phyloP scores from a whole-genome alignment of 2,888 invertebrate species.

The Abrostola tripartita region DNA sequence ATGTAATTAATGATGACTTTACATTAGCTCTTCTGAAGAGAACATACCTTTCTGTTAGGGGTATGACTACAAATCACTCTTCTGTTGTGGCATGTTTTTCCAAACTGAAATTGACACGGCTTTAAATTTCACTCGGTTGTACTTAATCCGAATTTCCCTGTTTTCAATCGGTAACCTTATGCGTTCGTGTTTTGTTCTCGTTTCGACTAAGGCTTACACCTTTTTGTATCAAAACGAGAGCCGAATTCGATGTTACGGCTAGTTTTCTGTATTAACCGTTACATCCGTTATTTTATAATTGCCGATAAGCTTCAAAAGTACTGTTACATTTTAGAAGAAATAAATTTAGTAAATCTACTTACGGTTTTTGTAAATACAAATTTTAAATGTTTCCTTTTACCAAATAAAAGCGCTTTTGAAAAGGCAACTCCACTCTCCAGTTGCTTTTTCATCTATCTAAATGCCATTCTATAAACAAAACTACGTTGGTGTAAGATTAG shows the following conservation, averaged over 20 bases:
- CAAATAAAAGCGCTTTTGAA: neutral
- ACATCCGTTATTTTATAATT: too few species aligned
- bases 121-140: slow-evolving; percentile 41
- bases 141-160: slow-evolving; percentile 50
- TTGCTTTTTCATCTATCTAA: neutral
- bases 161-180: slow-evolving; percentile 44
- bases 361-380: neutral
- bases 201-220: slow-evolving; percentile 35
- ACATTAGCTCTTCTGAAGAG: too few species aligned
- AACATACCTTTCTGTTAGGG: slow-evolving; percentile 1
- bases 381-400: neutral
- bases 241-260: slow-evolving; percentile 20
- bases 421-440: neutral
- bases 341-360: neutral
- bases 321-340: too few species aligned
- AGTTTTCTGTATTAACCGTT: too few species aligned
- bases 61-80: neutral
- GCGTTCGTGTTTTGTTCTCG: slow-evolving; percentile 48
- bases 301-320: too few species aligned
- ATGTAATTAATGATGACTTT: too few species aligned
- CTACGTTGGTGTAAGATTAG: slow-evolving; percentile 16
- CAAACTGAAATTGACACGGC: slow-evolving; percentile 27
- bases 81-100: slow-evolving; percentile 2
- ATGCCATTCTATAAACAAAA: slow-evolving; percentile 11
- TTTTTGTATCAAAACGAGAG: slow-evolving; percentile 27